Evolutionary conservation across 2,113 vertebrate genomes (phyloP).

Genomic region (Sander vitreus): DNA sequence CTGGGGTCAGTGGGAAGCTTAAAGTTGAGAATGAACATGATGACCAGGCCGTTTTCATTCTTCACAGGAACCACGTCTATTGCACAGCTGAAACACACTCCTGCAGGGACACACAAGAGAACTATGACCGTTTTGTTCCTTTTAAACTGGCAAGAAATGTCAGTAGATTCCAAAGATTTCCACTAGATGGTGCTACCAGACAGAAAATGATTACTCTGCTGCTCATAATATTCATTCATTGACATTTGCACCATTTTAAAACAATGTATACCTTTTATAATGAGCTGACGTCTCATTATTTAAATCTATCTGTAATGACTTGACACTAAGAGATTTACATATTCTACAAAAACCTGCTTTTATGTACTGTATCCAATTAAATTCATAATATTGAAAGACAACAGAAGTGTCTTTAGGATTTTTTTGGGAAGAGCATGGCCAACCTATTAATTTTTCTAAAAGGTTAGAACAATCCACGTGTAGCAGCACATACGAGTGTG

Average conservation of each 20-base stretch:
- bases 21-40: slow-evolving; percentile 96
- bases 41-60: slow-evolving; percentile 90
- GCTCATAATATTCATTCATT: neutral
- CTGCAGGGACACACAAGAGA: slow-evolving; percentile 66
- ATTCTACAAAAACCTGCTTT: neutral
- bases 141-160: neutral
- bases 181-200: slow-evolving; percentile 55
- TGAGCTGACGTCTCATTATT: neutral
- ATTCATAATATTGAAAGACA: neutral
- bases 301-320: neutral
- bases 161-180: neutral
- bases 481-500: too few relatives aligned
- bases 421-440: too few relatives aligned
- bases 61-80: slow-evolving; percentile 93
- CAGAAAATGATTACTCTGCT: neutral
- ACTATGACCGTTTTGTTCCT: too few relatives aligned
- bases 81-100: slow-evolving; percentile 89
- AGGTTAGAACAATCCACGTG: too few relatives aligned
- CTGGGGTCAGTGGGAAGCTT: slow-evolving; percentile 87
- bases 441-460: too few relatives aligned
- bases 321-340: neutral
- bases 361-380: neutral
- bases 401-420: too few relatives aligned
- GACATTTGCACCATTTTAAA: neutral
- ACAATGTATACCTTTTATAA: neutral